Percentiles rank a stretch among this genome's conserved stretches.
These are phyloP conservation scores for Varroa destructor DNA, from an alignment of 1,140 invertebrate genomes.

Conservation along the genomic window DNA sequence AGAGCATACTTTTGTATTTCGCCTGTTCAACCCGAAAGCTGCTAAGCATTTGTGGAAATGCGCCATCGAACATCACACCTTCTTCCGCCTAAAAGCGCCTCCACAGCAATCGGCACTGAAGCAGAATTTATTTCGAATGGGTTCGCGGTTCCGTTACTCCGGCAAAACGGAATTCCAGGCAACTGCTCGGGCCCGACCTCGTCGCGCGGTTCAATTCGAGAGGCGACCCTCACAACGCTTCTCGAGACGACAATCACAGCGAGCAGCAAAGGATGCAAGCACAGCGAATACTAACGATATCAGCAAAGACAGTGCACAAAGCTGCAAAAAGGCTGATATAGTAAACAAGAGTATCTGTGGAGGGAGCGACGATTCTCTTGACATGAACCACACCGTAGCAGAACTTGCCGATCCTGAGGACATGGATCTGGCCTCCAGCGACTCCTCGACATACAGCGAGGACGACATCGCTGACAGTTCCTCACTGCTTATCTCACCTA, in stretches of 20 bases:
- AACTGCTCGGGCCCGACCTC: slow-evolving; percentile 55
- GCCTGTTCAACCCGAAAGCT: slow-evolving; percentile 52
- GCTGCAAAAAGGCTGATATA: no score
- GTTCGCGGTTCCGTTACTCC: slow-evolving; percentile 46
- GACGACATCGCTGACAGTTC: not conserved
- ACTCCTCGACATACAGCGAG: slow-evolving; percentile 4
- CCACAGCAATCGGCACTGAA: slow-evolving; percentile 38
- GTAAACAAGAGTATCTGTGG: no score
- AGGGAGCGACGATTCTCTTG: no score
- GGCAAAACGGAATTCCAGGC: slow-evolving; percentile 82
- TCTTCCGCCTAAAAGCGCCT: slow-evolving; percentile 63
- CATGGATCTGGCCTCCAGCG: slow-evolving; percentile 18
- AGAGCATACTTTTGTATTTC: slow-evolving; percentile 80
- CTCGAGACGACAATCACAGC: slow-evolving; percentile 50
- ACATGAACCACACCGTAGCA: not conserved
- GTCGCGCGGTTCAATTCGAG: slow-evolving; percentile 85
- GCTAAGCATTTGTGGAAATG: slow-evolving; percentile 98
- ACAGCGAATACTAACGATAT: not conserved
- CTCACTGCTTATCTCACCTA: no score
- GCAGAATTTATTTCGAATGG: slow-evolving; percentile 44
- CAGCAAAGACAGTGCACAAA: not conserved
- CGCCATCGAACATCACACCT: slow-evolving; percentile 92
- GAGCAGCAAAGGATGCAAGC: not conserved
- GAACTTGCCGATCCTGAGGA: slow-evolving; percentile 15
- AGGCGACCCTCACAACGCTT: slow-evolving; percentile 88